Conservation (phyloP, 2,888 invertebrate genomes). For the Caenorhabditis macrosperma region DNA sequence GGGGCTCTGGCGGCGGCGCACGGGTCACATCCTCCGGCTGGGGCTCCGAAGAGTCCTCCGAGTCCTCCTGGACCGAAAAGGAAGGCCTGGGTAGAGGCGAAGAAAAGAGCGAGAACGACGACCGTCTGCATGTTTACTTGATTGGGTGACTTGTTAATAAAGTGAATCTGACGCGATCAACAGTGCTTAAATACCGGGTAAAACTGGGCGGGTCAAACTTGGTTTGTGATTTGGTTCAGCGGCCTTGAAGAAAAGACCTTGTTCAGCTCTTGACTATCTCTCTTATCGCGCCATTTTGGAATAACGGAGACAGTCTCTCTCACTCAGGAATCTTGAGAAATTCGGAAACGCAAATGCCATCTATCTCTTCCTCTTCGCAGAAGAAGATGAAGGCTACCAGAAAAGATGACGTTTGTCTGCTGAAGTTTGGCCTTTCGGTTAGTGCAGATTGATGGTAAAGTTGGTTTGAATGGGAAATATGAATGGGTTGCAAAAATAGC, state of each 20-base stretch:
- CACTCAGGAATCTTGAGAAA: conserved; percentile 15
- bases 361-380: background rate
- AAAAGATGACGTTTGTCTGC: too few relatives aligned
- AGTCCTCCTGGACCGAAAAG: conserved; percentile 61
- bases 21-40: conserved; percentile 58
- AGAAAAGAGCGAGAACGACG: conserved; percentile 42
- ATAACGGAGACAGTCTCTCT: conserved; percentile 13
- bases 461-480: too few relatives aligned
- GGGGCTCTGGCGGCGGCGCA: conserved; percentile 55
- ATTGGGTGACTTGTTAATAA: conserved; percentile 36
- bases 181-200: conserved; percentile 11
- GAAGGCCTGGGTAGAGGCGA: conserved; percentile 55
- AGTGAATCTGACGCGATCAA: conserved; percentile 5
- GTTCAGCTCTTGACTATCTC: conserved; percentile 40
- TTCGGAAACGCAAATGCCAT: background rate
- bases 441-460: too few relatives aligned
- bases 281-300: conserved; percentile 14
- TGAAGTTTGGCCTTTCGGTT: too few relatives aligned
- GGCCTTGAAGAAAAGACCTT: conserved; percentile 50
- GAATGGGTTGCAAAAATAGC: too few relatives aligned
- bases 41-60: conserved; percentile 47
- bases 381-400: background rate
- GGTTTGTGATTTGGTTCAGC: conserved; percentile 39
- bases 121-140: conserved; percentile 45
- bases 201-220: conserved; percentile 34